Conservation (phyloP, 2,113 vertebrate genomes). For the Climacteris rufus region DNA sequence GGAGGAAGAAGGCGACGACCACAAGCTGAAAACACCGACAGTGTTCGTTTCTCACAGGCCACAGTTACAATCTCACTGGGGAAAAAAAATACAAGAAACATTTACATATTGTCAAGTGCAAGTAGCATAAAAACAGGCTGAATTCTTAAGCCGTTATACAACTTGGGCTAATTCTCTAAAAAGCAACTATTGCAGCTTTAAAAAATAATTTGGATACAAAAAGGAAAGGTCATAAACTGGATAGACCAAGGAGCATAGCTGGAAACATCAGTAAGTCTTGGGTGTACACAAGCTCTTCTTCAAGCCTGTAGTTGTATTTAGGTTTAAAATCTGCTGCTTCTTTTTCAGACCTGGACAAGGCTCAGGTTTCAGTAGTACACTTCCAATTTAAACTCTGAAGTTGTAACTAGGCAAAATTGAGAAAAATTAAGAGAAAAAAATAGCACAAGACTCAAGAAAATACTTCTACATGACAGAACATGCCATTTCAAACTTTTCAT, state of each 20-base stretch:
- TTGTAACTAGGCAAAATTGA: neutral
- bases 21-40: slow-evolving; percentile 90
- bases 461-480: neutral
- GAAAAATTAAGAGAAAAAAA: neutral
- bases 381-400: neutral
- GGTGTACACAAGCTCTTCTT: neutral
- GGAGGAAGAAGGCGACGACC: slow-evolving; percentile 91
- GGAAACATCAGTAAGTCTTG: neutral
- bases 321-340: neutral
- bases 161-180: neutral
- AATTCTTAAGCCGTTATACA: neutral
- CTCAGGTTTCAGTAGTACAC: neutral
- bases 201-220: neutral
- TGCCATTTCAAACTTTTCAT: neutral
- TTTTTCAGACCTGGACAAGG: neutral
- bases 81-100: neutral
- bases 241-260: neutral
- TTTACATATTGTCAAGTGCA: neutral
- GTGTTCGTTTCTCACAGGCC: slow-evolving; percentile 87
- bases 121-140: neutral
- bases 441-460: neutral
- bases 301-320: neutral
- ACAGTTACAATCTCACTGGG: slow-evolving; percentile 87
- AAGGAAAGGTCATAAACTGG: neutral
- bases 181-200: neutral